phyloP scores from a whole-genome alignment of 2,888 invertebrate genomes.

The Halictus quadricinctus region DNA sequence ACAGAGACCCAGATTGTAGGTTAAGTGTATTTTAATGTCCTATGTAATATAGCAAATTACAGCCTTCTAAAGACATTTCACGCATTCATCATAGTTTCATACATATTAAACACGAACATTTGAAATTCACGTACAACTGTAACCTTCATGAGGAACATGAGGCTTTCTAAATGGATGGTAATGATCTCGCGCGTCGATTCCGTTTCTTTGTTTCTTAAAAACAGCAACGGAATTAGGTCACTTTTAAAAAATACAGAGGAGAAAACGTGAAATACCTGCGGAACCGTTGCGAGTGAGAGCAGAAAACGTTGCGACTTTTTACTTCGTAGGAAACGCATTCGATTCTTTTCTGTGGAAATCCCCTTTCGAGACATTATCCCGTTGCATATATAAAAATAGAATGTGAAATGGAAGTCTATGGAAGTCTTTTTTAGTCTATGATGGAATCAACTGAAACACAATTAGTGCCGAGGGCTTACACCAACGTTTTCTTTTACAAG shows the following conservation, averaged over 20 bases:
- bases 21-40: constrained; percentile 15
- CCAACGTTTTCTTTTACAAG: not conserved
- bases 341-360: not conserved
- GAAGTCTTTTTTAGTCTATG: not conserved
- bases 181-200: not conserved
- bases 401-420: not conserved
- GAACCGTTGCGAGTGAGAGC: not conserved
- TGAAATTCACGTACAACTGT: not conserved
- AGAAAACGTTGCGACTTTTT: not conserved
- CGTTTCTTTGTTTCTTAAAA: not conserved
- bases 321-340: not conserved
- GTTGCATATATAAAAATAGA: too few species aligned
- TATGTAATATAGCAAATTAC: not conserved
- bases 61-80: not conserved
- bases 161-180: not conserved
- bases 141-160: not conserved
- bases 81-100: not conserved
- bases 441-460: not conserved
- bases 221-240: not conserved
- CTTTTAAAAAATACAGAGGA: not conserved
- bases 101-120: not conserved
- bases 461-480: not conserved
- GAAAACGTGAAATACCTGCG: not conserved
- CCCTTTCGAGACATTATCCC: not conserved
- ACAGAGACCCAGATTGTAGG: not conserved